A percentile compares a stretch with the other conserved stretches of the same genome.
Conservation (phyloP, 1,140 invertebrate species). For the Eupeodes corollae region DNA sequence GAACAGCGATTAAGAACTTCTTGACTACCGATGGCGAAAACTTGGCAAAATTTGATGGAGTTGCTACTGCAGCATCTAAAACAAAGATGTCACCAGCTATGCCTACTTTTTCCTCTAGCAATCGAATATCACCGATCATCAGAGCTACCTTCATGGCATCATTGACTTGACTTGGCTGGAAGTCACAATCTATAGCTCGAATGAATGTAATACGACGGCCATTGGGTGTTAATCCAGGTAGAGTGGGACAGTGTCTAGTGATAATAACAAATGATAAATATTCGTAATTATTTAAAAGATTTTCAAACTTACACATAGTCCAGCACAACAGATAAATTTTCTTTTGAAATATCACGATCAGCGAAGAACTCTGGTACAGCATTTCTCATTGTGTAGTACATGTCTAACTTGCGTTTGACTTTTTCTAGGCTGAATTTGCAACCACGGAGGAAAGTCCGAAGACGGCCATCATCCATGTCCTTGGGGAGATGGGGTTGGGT, state of each 20-base stretch:
- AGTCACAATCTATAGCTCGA: constrained; percentile 48
- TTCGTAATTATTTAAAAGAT: background rate
- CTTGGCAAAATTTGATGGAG: constrained; percentile 61
- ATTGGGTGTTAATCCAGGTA: constrained; percentile 64
- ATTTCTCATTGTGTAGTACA: constrained; percentile 65
- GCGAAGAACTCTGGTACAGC: constrained; percentile 72
- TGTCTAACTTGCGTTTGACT: constrained; percentile 69
- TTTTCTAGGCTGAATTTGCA: constrained; percentile 75
- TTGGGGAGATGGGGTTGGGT: constrained; percentile 59
- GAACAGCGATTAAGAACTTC: constrained; percentile 70
- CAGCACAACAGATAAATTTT: constrained; percentile 57
- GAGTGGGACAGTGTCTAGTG: constrained; percentile 58
- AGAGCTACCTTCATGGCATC: constrained; percentile 67
- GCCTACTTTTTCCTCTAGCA: constrained; percentile 59
- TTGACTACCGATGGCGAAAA: constrained; percentile 63
- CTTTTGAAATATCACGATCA: constrained; percentile 57
- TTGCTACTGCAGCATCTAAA: constrained; percentile 61
- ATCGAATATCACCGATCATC: constrained; percentile 71
- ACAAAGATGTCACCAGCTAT: constrained; percentile 74
- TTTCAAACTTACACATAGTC: constrained; percentile 52
- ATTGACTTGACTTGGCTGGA: constrained; percentile 45
- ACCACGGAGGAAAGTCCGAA: constrained; percentile 67
- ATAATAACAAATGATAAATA: background rate
- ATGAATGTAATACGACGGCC: constrained; percentile 64
- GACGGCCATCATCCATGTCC: constrained; percentile 53